A percentile compares a stretch with the other conserved stretches of the same genome.
phyloP scores from a whole-genome alignment of 2,113 vertebrate species.

The Cyanoramphus novaezelandiae region DNA sequence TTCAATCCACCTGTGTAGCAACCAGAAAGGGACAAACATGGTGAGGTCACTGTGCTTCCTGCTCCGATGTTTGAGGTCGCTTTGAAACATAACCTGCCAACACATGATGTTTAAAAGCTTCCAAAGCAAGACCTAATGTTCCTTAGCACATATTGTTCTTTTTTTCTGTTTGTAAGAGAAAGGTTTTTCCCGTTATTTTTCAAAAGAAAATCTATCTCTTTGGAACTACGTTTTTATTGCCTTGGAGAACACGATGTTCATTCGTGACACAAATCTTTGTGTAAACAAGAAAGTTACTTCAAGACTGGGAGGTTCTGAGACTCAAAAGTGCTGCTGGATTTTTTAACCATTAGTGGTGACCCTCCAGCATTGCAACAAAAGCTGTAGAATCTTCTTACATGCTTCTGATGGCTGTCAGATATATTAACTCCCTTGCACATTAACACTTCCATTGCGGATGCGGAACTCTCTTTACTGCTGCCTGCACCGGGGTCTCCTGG shows the following conservation, averaged over 20 bases:
- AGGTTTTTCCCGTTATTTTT: not conserved
- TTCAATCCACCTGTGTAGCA: not conserved
- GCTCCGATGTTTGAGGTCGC: not conserved
- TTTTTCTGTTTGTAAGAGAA: not conserved
- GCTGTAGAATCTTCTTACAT: not conserved
- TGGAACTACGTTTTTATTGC: not conserved
- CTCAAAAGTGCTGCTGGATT: not conserved
- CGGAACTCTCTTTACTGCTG: not conserved
- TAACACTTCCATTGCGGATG: not conserved
- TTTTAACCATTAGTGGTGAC: not conserved
- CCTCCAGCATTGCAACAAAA: not conserved
- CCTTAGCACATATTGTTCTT: not conserved
- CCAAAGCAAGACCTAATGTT: not conserved
- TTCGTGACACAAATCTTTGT: not conserved
- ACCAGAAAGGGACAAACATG: not conserved
- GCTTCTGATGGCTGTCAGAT: not conserved
- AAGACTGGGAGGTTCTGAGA: not conserved
- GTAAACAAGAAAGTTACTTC: not conserved
- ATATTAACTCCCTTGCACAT: not conserved
- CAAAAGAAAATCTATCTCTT: not conserved
- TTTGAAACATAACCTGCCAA: constrained; percentile 14
- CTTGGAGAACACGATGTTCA: constrained; percentile 20
- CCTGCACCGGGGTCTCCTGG: not conserved
- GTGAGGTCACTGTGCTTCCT: not conserved
- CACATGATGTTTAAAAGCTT: not conserved